These are phyloP conservation scores for Torymus aiolomorphi DNA, from an alignment of 2,888 invertebrate species.

Conservation along the genomic window DNA sequence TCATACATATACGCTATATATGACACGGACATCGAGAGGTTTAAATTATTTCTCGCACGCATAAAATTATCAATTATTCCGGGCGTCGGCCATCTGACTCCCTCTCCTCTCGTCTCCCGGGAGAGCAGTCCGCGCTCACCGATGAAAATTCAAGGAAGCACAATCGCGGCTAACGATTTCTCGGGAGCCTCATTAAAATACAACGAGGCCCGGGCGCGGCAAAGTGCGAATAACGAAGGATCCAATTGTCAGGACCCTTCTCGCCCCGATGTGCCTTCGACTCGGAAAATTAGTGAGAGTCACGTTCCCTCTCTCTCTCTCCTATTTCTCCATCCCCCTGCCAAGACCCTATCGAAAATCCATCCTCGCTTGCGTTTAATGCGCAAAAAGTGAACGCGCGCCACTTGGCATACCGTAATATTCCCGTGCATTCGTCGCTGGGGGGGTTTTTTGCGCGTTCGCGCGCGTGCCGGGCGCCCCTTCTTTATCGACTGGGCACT, in stretches of 20 bases:
- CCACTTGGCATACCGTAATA: no score
- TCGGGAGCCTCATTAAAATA: constrained; percentile 55
- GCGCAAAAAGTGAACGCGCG: not conserved
- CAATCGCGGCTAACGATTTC: constrained; percentile 50
- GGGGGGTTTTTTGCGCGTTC: no score
- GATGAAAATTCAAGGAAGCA: constrained; percentile 53
- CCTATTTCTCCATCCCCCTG: not conserved
- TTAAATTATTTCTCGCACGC: constrained; percentile 17
- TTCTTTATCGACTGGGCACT: constrained; percentile 54
- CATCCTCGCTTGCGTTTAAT: not conserved
- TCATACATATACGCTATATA: not conserved
- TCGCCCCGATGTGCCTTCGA: not conserved
- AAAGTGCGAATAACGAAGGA: constrained; percentile 55
- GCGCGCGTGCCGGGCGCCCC: no score
- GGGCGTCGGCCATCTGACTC: not conserved
- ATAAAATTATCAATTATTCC: constrained; percentile 49
- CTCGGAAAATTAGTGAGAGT: no score
- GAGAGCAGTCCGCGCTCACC: no score
- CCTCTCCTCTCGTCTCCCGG: not conserved
- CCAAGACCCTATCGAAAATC: not conserved
- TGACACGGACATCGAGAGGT: no score
- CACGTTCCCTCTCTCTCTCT: not conserved
- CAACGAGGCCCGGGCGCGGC: constrained; percentile 21
- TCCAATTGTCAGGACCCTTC: constrained; percentile 50
- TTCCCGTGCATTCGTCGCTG: no score